These are phyloP conservation scores for Melanostigma gelatinosum DNA, from an alignment of 2,113 vertebrate genomes.

Conservation along the genomic window DNA sequence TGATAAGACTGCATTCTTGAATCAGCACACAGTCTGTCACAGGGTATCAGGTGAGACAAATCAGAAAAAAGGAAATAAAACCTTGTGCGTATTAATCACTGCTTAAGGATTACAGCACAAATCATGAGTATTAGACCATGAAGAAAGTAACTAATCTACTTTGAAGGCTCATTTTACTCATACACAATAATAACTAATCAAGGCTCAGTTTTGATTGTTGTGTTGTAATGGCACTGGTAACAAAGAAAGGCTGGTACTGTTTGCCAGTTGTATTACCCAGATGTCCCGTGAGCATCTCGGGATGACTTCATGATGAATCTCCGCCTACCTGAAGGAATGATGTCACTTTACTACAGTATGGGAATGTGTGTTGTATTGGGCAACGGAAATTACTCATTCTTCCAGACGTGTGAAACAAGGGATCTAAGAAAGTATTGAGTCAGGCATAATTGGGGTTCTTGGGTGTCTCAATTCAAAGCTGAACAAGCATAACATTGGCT, in stretches of 20 bases:
- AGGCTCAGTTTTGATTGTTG: background rate
- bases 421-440: background rate
- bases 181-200: background rate
- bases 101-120: background rate
- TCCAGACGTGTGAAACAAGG: background rate
- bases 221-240: background rate
- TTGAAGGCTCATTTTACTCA: background rate
- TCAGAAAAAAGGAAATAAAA: background rate
- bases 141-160: background rate
- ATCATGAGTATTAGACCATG: background rate
- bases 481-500: background rate
- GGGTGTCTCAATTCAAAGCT: slow-evolving; percentile 2
- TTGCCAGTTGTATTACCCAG: background rate
- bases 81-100: background rate
- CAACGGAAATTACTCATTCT: slow-evolving; percentile 20
- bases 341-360: background rate
- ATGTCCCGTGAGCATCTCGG: background rate
- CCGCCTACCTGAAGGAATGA: slow-evolving; percentile 7
- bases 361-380: slow-evolving; percentile 16
- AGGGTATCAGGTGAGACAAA: background rate
- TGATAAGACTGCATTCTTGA: slow-evolving; percentile 4
- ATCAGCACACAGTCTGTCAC: background rate
- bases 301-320: slow-evolving; percentile 33
- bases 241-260: background rate
- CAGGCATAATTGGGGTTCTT: background rate